phyloP scores from a whole-genome alignment of 2,888 invertebrate genomes.

The Nomada flava region DNA sequence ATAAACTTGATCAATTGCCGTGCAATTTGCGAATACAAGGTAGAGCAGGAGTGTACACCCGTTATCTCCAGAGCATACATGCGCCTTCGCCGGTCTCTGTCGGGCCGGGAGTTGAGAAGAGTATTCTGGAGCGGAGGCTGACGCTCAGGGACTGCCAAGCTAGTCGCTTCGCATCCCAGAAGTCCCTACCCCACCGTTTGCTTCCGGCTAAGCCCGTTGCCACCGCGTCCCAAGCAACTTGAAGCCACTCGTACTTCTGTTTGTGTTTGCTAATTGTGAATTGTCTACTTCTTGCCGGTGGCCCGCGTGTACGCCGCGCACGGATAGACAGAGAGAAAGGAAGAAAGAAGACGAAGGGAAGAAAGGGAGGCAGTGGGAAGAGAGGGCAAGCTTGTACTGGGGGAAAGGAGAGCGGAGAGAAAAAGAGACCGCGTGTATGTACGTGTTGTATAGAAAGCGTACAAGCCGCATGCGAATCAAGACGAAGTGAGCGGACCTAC shows the following conservation, averaged over 20 bases:
- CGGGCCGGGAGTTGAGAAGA: constrained; percentile 66
- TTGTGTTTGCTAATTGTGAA: constrained; percentile 84
- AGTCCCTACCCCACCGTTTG: constrained; percentile 74
- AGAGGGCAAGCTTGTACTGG: constrained; percentile 25
- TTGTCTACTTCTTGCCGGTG: constrained; percentile 82
- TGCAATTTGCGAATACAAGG: neutral
- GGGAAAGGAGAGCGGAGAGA: constrained; percentile 24
- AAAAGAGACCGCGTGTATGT: constrained; percentile 5
- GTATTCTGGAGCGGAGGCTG: constrained; percentile 70
- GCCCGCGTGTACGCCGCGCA: constrained; percentile 57
- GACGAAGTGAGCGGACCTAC: constrained; percentile 61
- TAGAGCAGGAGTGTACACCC: constrained; percentile 52
- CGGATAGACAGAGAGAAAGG: constrained; percentile 39
- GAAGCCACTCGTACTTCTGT: constrained; percentile 81
- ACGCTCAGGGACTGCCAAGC: constrained; percentile 73
- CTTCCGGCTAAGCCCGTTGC: constrained; percentile 77
- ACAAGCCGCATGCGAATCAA: constrained; percentile 69
- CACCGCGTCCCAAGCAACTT: constrained; percentile 76
- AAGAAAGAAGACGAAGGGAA: neutral
- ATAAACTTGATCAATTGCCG: neutral
- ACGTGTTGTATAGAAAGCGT: constrained; percentile 37
- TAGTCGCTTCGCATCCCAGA: constrained; percentile 76
- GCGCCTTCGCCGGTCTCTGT: constrained; percentile 66
- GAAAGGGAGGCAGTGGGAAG: constrained; percentile 32
- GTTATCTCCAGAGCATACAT: constrained; percentile 66